Base-by-base conservation (phyloP, 30 jellyfish, hydroid and myxozoan species). In the Cassiopea xamachana region DNA sequence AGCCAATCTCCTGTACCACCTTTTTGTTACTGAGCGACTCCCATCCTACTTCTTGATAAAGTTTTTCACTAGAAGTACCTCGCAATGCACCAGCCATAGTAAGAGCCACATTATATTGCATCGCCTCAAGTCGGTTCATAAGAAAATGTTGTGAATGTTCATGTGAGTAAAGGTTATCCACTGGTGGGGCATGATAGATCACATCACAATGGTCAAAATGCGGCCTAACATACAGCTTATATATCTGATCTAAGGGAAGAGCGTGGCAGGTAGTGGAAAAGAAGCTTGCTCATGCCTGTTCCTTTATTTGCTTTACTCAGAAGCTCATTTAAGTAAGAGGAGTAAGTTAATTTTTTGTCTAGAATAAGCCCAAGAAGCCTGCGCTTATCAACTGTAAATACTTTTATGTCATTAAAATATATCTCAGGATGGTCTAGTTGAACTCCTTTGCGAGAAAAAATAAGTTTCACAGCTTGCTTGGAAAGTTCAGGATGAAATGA, bases 351-450 rank as follows among this genome's bases (percentile, higher is more conserved):
- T 13, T 67, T 67, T 67, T 67, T 67, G 15, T 67, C 76, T 19
- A 67, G 76, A 67, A 67, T 67, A 67, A 67, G 87, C 74, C 87
- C 87, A 50, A 1, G 87, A 80, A 43, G 87, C 73, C 48, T 78
- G 73, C 9, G 87, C 39, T 78, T 80, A 78, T 78, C 87, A 80
- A 78, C 77, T 59, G 80, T 43, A 78, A 46, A 78, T 12, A 18
- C 83, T 75, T 75, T 71, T 75, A 75, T 75, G 83, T 75, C 59
- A 43, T n/a, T 75, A 19, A 75, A 75, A 69, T 75, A 49, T 8
- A 94, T 94, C 13, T 94, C 87, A n/a, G 74, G 89, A 43, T 90
- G 92, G 19, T 82, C 94, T 27, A 94, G 85, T 43, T 78, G 19
- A 17, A 87, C 98, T 43, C 93, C 19, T 75, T 75, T 75, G 67